Evolutionary conservation across 1,140 invertebrate genomes (phyloP), one percentile per base, ranked within the genome.

Genomic region (Heliconius hermathena): DNA sequence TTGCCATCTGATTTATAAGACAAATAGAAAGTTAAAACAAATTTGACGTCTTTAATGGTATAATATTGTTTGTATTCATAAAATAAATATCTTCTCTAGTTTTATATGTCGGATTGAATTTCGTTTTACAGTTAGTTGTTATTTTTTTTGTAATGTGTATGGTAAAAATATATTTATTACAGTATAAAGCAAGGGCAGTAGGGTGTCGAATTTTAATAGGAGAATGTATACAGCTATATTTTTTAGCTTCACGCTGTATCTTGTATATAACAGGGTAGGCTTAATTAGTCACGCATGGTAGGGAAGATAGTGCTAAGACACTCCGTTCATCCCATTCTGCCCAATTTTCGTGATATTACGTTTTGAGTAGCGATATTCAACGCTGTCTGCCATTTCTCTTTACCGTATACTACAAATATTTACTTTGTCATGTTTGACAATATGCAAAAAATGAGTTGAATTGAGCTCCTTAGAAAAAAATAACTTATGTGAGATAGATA

Each of bases 1-100:
- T 66, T n/a, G 60, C 60, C 60, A 66, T 66, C 9, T 66, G 22
- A 66, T 66, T 66, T 66, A 66, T 66, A 66, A 66, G 60, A 29
- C 13, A 66, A 66, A 66, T 66, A 66, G 60, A 66, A 66, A 66
- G 60, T 66, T 16, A 26, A n/a, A 29, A 66, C 60, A 66, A 29
- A 66, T 66, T 66, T 66, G 60, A 66, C 22, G 60, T 29, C 26
- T 66, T 66, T 66, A 66, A 66, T 66, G 22, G 60, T 22, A 66
- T 29, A 29, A 22, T 66, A 66, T 66, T 66, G 60, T 66, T 26
- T 66, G n/a, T 66, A 11, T 66, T 29, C 26, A 16, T 66, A 66
- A 66, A 66, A 66, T 66, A 26, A 66, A 66, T 66, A 29, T 29
- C 22, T 8, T 66, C n/a, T 26, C 60, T 29, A 13, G 60, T 66